Percentiles rank a stretch among this genome's conserved stretches.
Conservation (phyloP, 2,797 vertebrate species). For the Triplophysa yarkandensis region DNA sequence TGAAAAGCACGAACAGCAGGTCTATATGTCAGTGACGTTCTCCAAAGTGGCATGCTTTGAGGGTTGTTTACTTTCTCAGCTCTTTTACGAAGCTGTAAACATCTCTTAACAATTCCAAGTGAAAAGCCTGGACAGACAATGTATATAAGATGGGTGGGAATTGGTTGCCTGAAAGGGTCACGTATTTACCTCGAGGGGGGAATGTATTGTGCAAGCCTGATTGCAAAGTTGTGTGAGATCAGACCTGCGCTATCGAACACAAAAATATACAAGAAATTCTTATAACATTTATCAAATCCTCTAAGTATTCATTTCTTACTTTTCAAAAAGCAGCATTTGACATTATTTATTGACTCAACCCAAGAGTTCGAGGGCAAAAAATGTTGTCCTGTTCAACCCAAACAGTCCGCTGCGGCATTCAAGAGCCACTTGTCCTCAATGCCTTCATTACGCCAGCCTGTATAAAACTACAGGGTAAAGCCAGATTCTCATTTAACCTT, state of each 20-base stretch:
- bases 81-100: not conserved
- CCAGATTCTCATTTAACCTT: conserved; percentile 50
- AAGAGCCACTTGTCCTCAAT: conserved; percentile 3
- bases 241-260: not conserved
- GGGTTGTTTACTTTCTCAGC: not conserved
- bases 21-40: conserved; percentile 9
- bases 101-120: not conserved
- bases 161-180: not conserved
- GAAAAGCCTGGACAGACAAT: not conserved
- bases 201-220: not conserved
- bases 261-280: not conserved
- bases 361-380: not conserved
- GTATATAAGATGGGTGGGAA: not conserved
- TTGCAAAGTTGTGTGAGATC: not conserved
- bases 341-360: not conserved
- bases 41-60: conserved; percentile 14
- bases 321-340: not conserved
- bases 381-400: conserved; percentile 34
- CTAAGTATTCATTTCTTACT: not conserved
- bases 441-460: conserved; percentile 21
- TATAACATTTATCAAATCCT: not conserved
- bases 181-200: not conserved
- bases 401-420: conserved; percentile 4
- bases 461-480: conserved; percentile 31
- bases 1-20: conserved; percentile 8